Evolutionary conservation across 1,140 invertebrate species (phyloP).

Genomic region (Aphelinus certus): DNA sequence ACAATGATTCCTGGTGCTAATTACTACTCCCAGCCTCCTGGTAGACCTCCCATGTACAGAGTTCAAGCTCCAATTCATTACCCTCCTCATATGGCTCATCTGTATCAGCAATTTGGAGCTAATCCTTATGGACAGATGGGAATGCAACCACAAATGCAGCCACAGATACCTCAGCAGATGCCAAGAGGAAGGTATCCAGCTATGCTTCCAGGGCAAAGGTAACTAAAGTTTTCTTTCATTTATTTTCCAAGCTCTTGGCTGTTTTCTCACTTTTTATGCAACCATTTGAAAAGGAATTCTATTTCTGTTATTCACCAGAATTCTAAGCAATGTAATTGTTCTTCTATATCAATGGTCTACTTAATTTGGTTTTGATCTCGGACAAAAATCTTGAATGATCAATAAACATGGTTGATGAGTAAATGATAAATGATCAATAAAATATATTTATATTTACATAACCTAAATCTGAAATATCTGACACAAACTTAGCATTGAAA

Average conservation of each 20-base stretch:
- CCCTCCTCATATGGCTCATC: constrained; percentile 51
- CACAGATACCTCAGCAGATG: constrained; percentile 63
- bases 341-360: too few relatives aligned
- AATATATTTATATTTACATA: too few relatives aligned
- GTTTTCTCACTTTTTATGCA: not conserved
- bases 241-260: constrained; percentile 17
- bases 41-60: constrained; percentile 59
- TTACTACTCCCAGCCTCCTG: constrained; percentile 56
- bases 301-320: too few relatives aligned
- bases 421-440: too few relatives aligned
- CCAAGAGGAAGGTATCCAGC: constrained; percentile 60
- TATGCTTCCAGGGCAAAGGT: constrained; percentile 57
- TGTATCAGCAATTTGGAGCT: constrained; percentile 55
- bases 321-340: too few relatives aligned
- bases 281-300: too few relatives aligned
- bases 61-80: constrained; percentile 57
- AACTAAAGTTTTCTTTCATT: constrained; percentile 23
- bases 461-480: too few relatives aligned
- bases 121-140: constrained; percentile 53
- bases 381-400: too few relatives aligned
- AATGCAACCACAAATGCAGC: constrained; percentile 63
- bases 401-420: too few relatives aligned
- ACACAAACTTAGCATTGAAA: too few relatives aligned
- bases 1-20: constrained; percentile 58
- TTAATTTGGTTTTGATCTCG: too few relatives aligned